These are phyloP conservation scores for Dermatophagoides farinae DNA, from an alignment of 1,140 invertebrate species.

Conservation along the genomic window DNA sequence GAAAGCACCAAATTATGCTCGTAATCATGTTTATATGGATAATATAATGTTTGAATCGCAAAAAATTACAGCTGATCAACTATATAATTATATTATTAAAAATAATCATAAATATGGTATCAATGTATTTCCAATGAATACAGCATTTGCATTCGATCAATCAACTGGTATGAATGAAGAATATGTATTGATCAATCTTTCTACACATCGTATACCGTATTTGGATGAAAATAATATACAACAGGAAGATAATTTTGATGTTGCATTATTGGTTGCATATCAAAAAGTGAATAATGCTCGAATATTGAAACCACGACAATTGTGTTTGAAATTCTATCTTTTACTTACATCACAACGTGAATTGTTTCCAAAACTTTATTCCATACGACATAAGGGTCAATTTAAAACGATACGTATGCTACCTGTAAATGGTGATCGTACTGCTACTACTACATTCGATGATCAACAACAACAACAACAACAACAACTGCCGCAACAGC, in stretches of 20 bases:
- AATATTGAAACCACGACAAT: constrained; percentile 18
- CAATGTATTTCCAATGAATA: constrained; percentile 43
- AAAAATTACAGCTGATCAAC: constrained; percentile 37
- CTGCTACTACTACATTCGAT: not conserved
- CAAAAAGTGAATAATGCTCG: constrained; percentile 17
- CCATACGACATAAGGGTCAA: constrained; percentile 5
- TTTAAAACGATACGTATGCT: constrained; percentile 16
- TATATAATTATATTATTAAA: constrained; percentile 49
- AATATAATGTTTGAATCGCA: constrained; percentile 28
- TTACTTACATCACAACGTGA: constrained; percentile 45
- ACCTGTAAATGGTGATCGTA: too few relatives aligned
- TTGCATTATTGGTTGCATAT: constrained; percentile 41
- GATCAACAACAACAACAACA: too few relatives aligned
- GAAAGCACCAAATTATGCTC: constrained; percentile 56
- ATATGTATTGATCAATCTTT: constrained; percentile 35
- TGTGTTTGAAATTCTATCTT: constrained; percentile 48
- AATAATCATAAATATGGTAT: constrained; percentile 48
- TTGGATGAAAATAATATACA: constrained; percentile 39
- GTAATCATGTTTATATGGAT: constrained; percentile 53
- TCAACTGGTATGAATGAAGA: constrained; percentile 26
- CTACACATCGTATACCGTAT: constrained; percentile 35
- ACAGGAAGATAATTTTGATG: constrained; percentile 44
- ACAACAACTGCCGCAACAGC: too few relatives aligned
- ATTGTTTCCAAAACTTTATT: constrained; percentile 39
- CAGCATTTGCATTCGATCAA: constrained; percentile 21